Evolutionary conservation across 1,140 invertebrate species (phyloP).

Genomic region (Drosophila setifemur): DNA sequence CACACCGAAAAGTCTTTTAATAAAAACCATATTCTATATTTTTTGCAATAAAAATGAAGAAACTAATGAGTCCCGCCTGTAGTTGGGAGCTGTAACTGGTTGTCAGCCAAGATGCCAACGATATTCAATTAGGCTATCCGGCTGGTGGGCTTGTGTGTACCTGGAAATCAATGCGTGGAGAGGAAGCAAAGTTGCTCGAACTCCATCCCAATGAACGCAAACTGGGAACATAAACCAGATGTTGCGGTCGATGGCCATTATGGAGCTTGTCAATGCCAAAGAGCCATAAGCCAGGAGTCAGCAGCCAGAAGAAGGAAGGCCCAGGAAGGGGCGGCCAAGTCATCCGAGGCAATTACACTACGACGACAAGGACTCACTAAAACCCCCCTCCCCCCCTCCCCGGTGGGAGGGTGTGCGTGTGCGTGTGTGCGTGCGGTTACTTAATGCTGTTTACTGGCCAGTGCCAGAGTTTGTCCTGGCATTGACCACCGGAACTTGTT

Average conservation of each 20-base stretch:
- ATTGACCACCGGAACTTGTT: slow-evolving; percentile 35
- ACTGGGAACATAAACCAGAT: slow-evolving; percentile 68
- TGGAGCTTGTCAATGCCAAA: slow-evolving; percentile 73
- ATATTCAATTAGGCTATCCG: slow-evolving; percentile 64
- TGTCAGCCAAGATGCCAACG: slow-evolving; percentile 9
- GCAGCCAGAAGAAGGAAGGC: not conserved
- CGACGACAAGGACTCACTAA: slow-evolving; percentile 47
- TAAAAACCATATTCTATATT: no score
- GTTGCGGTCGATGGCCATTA: slow-evolving; percentile 75
- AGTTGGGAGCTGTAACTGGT: not conserved
- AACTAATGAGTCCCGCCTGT: not conserved
- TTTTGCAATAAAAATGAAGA: no score
- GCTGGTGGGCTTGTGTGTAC: slow-evolving; percentile 19
- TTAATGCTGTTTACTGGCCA: slow-evolving; percentile 63
- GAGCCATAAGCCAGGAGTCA: slow-evolving; percentile 4
- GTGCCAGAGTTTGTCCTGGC: slow-evolving; percentile 43
- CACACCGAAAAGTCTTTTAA: no score
- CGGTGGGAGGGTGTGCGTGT: slow-evolving; percentile 1
- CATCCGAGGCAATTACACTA: slow-evolving; percentile 68
- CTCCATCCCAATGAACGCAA: slow-evolving; percentile 14
- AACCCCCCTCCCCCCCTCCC: not conserved
- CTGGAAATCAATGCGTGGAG: slow-evolving; percentile 49
- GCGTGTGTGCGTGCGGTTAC: slow-evolving; percentile 60
- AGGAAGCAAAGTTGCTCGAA: slow-evolving; percentile 17
- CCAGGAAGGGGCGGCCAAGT: slow-evolving; percentile 2